Base-by-base conservation (phyloP, 37 sponge, comb jelly and placozoan genomes). In the Bolinopsis microptera region DNA sequence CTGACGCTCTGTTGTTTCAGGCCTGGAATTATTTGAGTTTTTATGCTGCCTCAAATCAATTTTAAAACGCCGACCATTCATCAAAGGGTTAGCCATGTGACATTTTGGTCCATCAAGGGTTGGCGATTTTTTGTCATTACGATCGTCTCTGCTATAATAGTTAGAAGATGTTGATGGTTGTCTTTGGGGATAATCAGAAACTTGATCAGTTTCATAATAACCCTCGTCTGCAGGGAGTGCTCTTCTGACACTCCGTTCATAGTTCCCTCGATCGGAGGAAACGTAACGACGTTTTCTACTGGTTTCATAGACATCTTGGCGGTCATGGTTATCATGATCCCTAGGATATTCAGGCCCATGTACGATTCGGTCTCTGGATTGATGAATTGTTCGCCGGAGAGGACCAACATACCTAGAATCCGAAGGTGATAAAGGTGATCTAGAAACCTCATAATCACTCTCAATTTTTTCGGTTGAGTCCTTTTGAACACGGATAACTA, bases 321-420 rank as follows among this genome's bases (percentile, higher is more conserved):
- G 61, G 61, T 48, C 13, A 48, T n/a, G n/a, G n/a, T n/a, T n/a
- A n/a, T n/a, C n/a, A n/a, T n/a, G n/a, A n/a, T 48, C 61, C 61
- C 61, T 48, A 48, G 61, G 9, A 48, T 18, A 13, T 5, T 48
- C 61, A 18, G 61, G 61, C 13, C 13, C 61, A 48, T 48, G 61
- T 13, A 48, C 61, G 13, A 48, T 48, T 48, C 61, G 35, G 3
- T 32, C 80, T 1, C 80, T 32, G 9, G 27, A 27, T 77, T 77
- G 80, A 35, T 77, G 80, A 77, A 77, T 32, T 35, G 80, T 77
- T 33, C 80, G 80, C 80, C 16, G 28, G 18, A 77, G 35, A 33
- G 80, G 37, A n/a, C 30, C 31, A 72, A 30, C 74, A 28, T 72
- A 72, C 26, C 31, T 72, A 23, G 26, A 30, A 30, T 28, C 74